Conservation (phyloP, 2,797 vertebrate genomes). For the Sylvilagus floridanus region DNA sequence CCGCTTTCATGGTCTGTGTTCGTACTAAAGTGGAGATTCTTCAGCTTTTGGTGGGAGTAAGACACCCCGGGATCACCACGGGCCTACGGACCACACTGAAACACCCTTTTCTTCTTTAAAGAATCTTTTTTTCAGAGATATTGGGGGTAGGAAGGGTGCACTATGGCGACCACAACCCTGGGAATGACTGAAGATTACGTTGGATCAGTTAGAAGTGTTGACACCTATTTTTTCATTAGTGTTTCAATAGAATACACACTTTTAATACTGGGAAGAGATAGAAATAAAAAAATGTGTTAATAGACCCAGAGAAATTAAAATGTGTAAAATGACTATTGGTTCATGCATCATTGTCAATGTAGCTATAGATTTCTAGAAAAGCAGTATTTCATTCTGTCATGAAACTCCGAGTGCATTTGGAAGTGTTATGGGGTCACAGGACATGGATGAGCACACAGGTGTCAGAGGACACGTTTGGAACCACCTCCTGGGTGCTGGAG, state of each 20-base stretch:
- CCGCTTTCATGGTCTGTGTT: no score
- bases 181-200: neutral
- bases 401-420: neutral
- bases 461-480: neutral
- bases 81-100: neutral
- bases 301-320: slow-evolving; percentile 50
- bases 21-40: neutral
- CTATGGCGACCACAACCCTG: neutral
- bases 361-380: neutral
- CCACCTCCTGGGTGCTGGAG: neutral
- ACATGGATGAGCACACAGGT: neutral
- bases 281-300: slow-evolving; percentile 34
- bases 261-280: neutral
- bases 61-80: neutral
- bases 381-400: neutral
- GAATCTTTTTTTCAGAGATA: neutral
- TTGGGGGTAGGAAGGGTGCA: neutral
- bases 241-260: slow-evolving; percentile 11
- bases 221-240: slow-evolving; percentile 3
- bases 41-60: neutral
- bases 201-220: neutral
- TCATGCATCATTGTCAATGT: slow-evolving; percentile 1
- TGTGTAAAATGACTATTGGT: neutral
- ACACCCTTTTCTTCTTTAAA: neutral
- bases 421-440: neutral